Evolutionary conservation across 2,888 invertebrate species (phyloP).

Genomic region (Microctonus brassicae): DNA sequence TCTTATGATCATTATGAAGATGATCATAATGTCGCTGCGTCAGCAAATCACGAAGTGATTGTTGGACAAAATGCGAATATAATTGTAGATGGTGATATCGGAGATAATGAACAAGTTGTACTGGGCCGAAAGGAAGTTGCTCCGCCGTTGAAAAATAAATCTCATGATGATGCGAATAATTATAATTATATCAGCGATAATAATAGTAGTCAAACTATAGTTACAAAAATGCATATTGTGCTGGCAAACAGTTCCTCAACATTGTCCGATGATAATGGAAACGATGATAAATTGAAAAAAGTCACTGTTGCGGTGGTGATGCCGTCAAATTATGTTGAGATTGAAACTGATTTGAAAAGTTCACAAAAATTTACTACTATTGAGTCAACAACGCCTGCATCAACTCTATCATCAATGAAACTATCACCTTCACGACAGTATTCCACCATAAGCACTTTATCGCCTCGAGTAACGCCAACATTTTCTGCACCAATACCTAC

Average conservation of each 20-base stretch:
- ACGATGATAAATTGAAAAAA: slow-evolving; percentile 27
- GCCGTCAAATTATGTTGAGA: slow-evolving; percentile 53
- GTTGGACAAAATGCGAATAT: slow-evolving; percentile 59
- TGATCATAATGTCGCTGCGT: slow-evolving; percentile 52
- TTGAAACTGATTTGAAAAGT: slow-evolving; percentile 17
- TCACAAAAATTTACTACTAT: background rate
- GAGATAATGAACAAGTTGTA: slow-evolving; percentile 56
- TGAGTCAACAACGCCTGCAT: background rate
- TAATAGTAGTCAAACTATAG: slow-evolving; percentile 18
- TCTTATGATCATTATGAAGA: slow-evolving; percentile 48
- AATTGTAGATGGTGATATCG: slow-evolving; percentile 57
- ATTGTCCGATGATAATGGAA: slow-evolving; percentile 31
- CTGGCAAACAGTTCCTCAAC: slow-evolving; percentile 53
- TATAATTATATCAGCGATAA: no score
- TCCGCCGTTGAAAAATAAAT: slow-evolving; percentile 10
- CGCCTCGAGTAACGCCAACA: background rate
- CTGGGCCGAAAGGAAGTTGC: slow-evolving; percentile 54
- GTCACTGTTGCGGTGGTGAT: slow-evolving; percentile 56
- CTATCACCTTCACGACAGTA: background rate
- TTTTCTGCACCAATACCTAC: background rate
- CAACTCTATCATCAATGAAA: background rate
- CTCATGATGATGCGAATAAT: background rate
- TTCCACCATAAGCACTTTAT: background rate
- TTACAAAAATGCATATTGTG: slow-evolving; percentile 56
- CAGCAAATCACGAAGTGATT: slow-evolving; percentile 57